A percentile compares a stretch with the other conserved stretches of the same genome.
These are phyloP conservation scores for Spodoptera littoralis DNA, from an alignment of 2,888 invertebrate genomes.

Conservation along the genomic window DNA sequence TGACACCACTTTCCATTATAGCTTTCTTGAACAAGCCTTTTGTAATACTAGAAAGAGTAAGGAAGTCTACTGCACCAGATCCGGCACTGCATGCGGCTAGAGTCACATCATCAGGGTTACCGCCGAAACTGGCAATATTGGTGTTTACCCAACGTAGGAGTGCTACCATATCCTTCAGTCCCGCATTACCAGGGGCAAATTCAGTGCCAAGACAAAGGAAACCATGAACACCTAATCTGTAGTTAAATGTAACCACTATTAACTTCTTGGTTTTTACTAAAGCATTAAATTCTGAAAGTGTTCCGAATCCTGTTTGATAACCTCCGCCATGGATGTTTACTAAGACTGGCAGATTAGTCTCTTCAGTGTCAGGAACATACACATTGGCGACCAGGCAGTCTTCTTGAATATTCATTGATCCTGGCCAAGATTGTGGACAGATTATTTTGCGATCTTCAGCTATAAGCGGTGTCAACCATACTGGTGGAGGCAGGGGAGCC, in stretches of 20 bases:
- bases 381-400: slow-evolving; percentile 77
- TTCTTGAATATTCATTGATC: slow-evolving; percentile 55
- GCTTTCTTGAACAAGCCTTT: slow-evolving; percentile 71
- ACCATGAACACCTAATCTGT: slow-evolving; percentile 70
- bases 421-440: slow-evolving; percentile 59
- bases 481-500: slow-evolving; percentile 68
- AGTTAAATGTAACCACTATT: slow-evolving; percentile 71
- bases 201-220: slow-evolving; percentile 75
- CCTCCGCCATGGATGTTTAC: slow-evolving; percentile 81
- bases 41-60: slow-evolving; percentile 68
- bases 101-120: slow-evolving; percentile 75
- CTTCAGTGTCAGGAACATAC: slow-evolving; percentile 67
- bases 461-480: slow-evolving; percentile 62
- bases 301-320: slow-evolving; percentile 71
- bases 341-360: slow-evolving; percentile 72
- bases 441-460: slow-evolving; percentile 56
- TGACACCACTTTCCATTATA: slow-evolving; percentile 71
- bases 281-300: slow-evolving; percentile 56
- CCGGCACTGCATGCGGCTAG: slow-evolving; percentile 74
- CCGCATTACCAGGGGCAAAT: slow-evolving; percentile 75
- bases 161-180: slow-evolving; percentile 77
- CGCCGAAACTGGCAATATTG: slow-evolving; percentile 74
- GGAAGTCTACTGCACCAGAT: slow-evolving; percentile 66
- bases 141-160: slow-evolving; percentile 70
- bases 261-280: slow-evolving; percentile 62